Evolutionary conservation across 2,113 vertebrate species (phyloP), one percentile per base, ranked within the genome.

Genomic region (Pelecanus crispus): DNA sequence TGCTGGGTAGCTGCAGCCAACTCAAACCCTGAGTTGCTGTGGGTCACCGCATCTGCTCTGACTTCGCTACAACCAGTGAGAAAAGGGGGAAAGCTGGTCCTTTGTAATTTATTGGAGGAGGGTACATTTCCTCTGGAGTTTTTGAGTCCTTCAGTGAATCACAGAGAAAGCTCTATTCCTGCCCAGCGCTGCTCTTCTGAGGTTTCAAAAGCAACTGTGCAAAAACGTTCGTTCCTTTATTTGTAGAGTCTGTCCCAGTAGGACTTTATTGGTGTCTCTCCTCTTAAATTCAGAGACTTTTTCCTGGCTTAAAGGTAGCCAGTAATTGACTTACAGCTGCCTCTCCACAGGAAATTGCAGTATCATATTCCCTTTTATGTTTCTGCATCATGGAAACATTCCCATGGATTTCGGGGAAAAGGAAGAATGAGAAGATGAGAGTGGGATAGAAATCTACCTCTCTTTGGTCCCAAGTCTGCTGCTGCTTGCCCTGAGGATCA

Each of bases 311-410:
- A 78, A 84, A 93, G 67, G 94, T 90, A 94, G 65, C 70, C 91
- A 40, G 90, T 94, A 94, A 96, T 91, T 96, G 96, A 91, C 94
- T 94, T 86, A 83, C 52, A 94, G 86, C 77, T 96, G 70, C 56
- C 53, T 85, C 91, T 94, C 86, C 73, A 49, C 86, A 73, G 94
- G 92, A 72, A 93, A 86, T 88, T 82, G 58, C 80, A 90, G 79
- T 88, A 88, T 95, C 88, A 7, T 36, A 45, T 91, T 92, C 81
- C 34, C 61, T 95, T 96, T 95, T 22, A 92, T 83, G 74, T 83
- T 83, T 26, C 73, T 92, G 52, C 14, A 4, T 68, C 0, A 0
- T 87, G 81, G 92, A 97, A 94, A 75, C 9, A 65, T 65, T 96
- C 40, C 83, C 56, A 22, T 87, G 72, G 71, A 87, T 93, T 92